These are phyloP conservation scores for Apostichopus leukothele DNA, from an alignment of 53 echinoderm and acorn worm species.

Conservation along the genomic window DNA sequence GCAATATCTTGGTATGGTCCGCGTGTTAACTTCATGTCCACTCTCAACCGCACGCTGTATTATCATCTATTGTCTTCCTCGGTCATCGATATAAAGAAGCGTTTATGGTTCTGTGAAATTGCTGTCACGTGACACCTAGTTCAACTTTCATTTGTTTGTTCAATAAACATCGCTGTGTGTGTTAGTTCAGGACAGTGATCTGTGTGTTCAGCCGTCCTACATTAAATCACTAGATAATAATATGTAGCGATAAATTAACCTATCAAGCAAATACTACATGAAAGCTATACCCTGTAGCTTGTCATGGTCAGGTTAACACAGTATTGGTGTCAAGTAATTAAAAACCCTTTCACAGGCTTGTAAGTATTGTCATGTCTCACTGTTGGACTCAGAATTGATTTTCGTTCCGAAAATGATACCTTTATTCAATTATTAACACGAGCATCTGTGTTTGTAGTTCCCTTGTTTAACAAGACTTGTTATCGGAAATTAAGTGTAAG, in stretches of 20 bases:
- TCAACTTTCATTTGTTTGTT: conserved; percentile 10
- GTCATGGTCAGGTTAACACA: neutral
- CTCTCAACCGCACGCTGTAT: no score
- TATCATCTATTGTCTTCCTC: no score
- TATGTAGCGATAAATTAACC: neutral
- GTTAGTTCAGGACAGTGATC: neutral
- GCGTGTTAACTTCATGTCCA: no score
- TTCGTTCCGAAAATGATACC: conserved; percentile 24
- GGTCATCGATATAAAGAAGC: no score
- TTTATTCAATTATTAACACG: conserved; percentile 18
- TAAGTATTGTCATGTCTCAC: conserved; percentile 26
- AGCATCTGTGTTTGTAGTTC: conserved; percentile 36
- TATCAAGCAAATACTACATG: neutral
- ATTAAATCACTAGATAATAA: neutral
- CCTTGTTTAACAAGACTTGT: conserved; percentile 27
- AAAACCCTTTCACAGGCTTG: conserved; percentile 5
- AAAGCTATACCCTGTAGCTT: neutral
- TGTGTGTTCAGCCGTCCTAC: conserved; percentile 3
- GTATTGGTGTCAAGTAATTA: conserved; percentile 35
- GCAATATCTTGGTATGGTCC: no score
- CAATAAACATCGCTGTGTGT: neutral
- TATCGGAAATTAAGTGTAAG: neutral
- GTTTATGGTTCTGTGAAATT: neutral
- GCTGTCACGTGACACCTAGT: conserved; percentile 3
- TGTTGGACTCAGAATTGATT: conserved; percentile 27